Base-by-base conservation (phyloP, 92 coral and sea anemone genomes). In the Parazoanthus darwini region DNA sequence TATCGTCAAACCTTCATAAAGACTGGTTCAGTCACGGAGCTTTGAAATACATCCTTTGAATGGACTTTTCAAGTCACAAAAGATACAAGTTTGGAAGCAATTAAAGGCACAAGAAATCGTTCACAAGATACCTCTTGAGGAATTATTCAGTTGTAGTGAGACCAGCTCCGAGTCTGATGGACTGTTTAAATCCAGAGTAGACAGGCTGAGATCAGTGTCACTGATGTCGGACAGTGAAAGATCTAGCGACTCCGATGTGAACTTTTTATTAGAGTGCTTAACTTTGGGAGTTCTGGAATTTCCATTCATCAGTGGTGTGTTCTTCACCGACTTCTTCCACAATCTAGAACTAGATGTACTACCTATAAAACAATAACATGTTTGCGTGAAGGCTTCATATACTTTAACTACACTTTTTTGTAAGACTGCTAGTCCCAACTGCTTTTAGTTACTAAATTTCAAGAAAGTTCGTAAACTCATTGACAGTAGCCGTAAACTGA, bases 101-200 rank as follows among this genome's bases (percentile, higher is more conserved):
- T 29, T 9, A 80, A 29, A 15, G n/a, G 20, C 3, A 26, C 5
- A 56, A 15, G 8, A 29, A 29, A 20, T 48, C 3, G 51, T 29
- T 9, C 18, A 38, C 38, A 11, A 56, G 39, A 44, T 67, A 93
- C 96, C 96, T 93, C 75, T 80, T 39, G 76, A 50, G n/a, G 95
- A 91, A 70, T 77, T 93, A 78, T 92, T 88, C 25, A 92, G 85
- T 25, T 92, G 92, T 33, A 90, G 37, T 1, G 98, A 95, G 7
- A 86, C 72, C 13, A 92, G 80, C 13, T 93, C 96, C 26, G 98
- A 88, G 36, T 93, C 98, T 70, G 95, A 80, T 23, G 82, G 88
- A 85, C 96, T 93, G 79, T 91, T 90, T 3, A 93, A 80, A 44
- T 92, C 93, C 54, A 95, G 78, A 1, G 92, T 81, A 25, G 96